phyloP scores from a whole-genome alignment of 2,888 invertebrate species.

The Phyllotreta cruciferae region DNA sequence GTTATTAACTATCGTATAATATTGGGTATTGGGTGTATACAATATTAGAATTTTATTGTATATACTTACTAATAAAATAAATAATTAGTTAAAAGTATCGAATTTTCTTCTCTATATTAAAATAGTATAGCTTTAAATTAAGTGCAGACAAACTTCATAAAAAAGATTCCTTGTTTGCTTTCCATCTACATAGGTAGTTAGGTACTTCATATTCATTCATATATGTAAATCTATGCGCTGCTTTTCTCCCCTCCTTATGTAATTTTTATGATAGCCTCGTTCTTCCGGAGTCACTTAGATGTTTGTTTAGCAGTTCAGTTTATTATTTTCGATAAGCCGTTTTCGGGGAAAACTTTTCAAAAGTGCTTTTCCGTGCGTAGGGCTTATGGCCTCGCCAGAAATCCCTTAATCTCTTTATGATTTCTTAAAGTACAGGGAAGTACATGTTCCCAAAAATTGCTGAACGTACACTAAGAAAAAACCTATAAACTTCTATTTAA shows the following conservation, averaged over 20 bases:
- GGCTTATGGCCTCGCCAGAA: slow-evolving; percentile 42
- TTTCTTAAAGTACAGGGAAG: slow-evolving; percentile 47
- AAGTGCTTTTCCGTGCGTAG: slow-evolving; percentile 44
- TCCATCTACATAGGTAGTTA: slow-evolving; percentile 12
- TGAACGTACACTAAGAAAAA: too few species aligned
- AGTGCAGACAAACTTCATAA: slow-evolving; percentile 20
- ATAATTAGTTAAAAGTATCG: too few species aligned
- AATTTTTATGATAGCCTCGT: slow-evolving; percentile 36
- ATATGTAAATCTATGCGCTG: slow-evolving; percentile 39
- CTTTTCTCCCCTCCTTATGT: slow-evolving; percentile 23
- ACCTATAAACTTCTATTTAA: too few species aligned
- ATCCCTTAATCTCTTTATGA: slow-evolving; percentile 52
- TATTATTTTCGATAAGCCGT: slow-evolving; percentile 52
- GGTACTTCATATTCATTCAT: slow-evolving; percentile 34
- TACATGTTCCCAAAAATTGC: background rate
- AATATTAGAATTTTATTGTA: too few species aligned
- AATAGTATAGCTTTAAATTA: slow-evolving; percentile 6
- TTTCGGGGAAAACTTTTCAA: slow-evolving; percentile 43
- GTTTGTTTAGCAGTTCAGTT: slow-evolving; percentile 40
- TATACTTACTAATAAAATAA: too few species aligned
- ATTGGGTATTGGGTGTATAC: too few species aligned
- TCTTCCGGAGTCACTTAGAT: slow-evolving; percentile 35
- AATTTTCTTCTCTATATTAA: too few species aligned
- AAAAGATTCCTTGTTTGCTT: slow-evolving; percentile 15
- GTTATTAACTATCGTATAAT: too few species aligned